A percentile compares a stretch with the other conserved stretches of the same genome.
phyloP scores from a whole-genome alignment of 2,888 invertebrate species.

The Liodrosophila aerea region DNA sequence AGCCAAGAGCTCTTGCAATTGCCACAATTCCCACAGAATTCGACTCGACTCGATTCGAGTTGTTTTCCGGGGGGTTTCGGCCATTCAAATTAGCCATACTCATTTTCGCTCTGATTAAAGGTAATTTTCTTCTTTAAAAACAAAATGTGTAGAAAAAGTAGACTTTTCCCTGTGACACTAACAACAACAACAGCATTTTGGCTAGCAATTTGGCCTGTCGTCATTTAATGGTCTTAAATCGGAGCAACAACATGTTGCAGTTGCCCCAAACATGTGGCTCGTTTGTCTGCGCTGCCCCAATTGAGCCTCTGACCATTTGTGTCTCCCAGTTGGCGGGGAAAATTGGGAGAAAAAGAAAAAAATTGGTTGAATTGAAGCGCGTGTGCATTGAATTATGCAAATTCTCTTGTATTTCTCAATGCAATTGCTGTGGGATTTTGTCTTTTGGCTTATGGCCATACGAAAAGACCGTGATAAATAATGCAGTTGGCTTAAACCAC shows the following conservation, averaged over 20 bases:
- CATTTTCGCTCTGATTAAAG: conserved; percentile 75
- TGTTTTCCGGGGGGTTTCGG: conserved; percentile 15
- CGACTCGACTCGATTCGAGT: neutral
- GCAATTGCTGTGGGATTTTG: conserved; percentile 25
- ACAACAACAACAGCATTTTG: conserved; percentile 44
- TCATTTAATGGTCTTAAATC: conserved; percentile 60
- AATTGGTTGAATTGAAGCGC: conserved; percentile 60
- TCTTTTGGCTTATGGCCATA: neutral
- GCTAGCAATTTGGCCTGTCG: conserved; percentile 61
- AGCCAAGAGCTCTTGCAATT: conserved; percentile 31
- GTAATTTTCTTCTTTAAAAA: conserved; percentile 65
- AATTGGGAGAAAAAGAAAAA: conserved; percentile 41
- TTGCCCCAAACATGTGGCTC: conserved; percentile 31
- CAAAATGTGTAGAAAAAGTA: too few relatives aligned
- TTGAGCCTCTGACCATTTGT: conserved; percentile 19
- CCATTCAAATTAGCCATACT: conserved; percentile 61
- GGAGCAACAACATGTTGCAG: conserved; percentile 29
- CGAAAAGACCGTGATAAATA: neutral
- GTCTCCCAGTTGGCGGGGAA: conserved; percentile 42
- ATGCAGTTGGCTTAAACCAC: neutral
- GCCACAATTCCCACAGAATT: conserved; percentile 38
- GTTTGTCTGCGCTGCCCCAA: conserved; percentile 10
- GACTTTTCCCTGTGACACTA: conserved; percentile 60
- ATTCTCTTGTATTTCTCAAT: conserved; percentile 27
- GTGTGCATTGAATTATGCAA: conserved; percentile 74